Evolutionary conservation across 2,113 vertebrate genomes (phyloP).

Genomic region (Etheostoma cragini): DNA sequence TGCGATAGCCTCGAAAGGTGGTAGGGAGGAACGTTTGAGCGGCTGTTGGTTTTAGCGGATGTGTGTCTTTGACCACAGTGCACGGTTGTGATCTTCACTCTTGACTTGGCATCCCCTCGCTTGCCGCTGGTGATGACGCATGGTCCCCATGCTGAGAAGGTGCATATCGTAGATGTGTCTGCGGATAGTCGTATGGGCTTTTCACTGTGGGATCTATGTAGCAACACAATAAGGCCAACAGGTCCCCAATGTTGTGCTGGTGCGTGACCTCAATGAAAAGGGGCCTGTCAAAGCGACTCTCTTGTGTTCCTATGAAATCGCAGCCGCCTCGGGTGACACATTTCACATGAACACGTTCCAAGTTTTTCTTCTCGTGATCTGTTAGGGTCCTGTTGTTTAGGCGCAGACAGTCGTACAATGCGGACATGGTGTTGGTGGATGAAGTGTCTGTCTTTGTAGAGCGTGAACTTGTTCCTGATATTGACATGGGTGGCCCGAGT

Average conservation of each 20-base stretch:
- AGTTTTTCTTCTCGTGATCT: neutral
- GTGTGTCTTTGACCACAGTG: too few species aligned
- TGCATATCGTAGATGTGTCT: neutral
- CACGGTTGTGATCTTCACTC: too few species aligned
- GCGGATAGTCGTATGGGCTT: neutral
- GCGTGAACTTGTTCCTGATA: too few species aligned
- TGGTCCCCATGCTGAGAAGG: too few species aligned
- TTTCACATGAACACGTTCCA: neutral
- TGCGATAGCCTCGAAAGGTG: too few species aligned
- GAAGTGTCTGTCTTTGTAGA: too few species aligned
- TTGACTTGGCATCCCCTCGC: too few species aligned
- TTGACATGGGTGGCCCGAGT: too few species aligned
- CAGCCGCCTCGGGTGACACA: too few species aligned
- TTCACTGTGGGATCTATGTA: neutral
- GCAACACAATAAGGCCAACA: neutral
- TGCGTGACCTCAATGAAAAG: neutral
- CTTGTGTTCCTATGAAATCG: neutral
- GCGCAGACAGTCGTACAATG: neutral
- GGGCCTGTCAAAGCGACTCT: neutral
- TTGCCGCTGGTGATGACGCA: too few species aligned
- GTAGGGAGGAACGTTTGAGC: too few species aligned
- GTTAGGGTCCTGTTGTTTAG: neutral
- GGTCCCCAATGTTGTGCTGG: neutral
- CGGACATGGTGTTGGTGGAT: neutral
- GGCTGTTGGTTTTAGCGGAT: too few species aligned